Evolutionary conservation across 2,888 invertebrate genomes (phyloP).

Genomic region (Empis livida): DNA sequence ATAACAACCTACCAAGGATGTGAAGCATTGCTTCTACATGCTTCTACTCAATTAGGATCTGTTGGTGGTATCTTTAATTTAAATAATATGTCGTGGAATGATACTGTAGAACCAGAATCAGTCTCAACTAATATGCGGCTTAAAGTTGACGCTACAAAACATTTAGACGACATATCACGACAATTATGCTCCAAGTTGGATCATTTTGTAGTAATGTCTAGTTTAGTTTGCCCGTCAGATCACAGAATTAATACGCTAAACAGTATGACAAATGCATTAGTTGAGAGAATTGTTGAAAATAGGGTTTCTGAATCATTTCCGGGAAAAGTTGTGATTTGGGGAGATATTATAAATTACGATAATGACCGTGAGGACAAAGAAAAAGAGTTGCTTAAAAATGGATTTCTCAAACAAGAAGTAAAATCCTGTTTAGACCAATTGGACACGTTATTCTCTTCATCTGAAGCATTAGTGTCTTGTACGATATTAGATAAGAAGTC

Average conservation of each 20-base stretch:
- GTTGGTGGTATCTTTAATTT: conserved; percentile 82
- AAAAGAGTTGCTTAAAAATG: too few species aligned
- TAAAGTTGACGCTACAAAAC: conserved; percentile 47
- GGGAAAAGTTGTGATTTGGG: conserved; percentile 82
- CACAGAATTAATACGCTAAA: conserved; percentile 88
- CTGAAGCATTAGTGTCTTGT: background rate
- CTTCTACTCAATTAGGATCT: conserved; percentile 45
- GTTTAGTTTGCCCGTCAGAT: conserved; percentile 43
- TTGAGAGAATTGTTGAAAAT: conserved; percentile 76
- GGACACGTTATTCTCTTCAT: background rate
- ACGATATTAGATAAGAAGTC: background rate
- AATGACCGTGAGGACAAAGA: background rate
- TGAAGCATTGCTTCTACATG: conserved; percentile 48
- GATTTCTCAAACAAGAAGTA: background rate
- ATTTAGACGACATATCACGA: conserved; percentile 57
- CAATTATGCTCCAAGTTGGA: conserved; percentile 42
- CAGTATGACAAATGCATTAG: conserved; percentile 77
- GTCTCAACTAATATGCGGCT: background rate
- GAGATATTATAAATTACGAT: conserved; percentile 32
- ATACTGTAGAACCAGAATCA: conserved; percentile 70
- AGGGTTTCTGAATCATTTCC: conserved; percentile 57
- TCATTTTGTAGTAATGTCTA: conserved; percentile 83
- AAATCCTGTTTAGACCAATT: background rate
- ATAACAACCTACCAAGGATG: conserved; percentile 59
- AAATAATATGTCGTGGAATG: conserved; percentile 51